Evolutionary conservation across 2,888 invertebrate genomes (phyloP).

Genomic region (Campopleginae sp.): DNA sequence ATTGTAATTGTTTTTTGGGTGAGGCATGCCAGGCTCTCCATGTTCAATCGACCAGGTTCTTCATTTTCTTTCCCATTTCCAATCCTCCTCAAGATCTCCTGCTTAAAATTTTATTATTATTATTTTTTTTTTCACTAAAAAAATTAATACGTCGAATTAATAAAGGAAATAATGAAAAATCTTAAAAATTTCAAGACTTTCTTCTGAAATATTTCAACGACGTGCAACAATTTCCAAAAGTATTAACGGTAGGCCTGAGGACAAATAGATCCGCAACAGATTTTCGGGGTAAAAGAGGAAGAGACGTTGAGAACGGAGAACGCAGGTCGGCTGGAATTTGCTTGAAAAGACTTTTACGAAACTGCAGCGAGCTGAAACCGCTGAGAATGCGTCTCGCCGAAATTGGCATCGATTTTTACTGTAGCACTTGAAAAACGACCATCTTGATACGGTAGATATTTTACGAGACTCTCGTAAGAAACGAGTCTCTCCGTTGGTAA

Average conservation of each 20-base stretch:
- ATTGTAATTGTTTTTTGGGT: not conserved
- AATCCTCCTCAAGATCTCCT: not conserved
- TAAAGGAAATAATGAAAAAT: not conserved
- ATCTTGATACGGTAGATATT: not conserved
- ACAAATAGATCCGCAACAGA: not conserved
- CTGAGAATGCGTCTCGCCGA: slow-evolving; percentile 25
- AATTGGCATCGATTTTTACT: slow-evolving; percentile 36
- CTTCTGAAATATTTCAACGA: no score
- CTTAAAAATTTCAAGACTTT: not conserved
- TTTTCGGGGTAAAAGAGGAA: not conserved
- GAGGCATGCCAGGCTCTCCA: not conserved
- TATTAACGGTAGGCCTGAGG: not conserved
- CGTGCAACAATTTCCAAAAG: not conserved
- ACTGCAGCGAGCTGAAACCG: slow-evolving; percentile 21
- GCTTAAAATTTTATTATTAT: not conserved
- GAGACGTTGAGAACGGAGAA: not conserved
- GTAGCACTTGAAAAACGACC: slow-evolving; percentile 13
- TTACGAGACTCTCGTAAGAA: not conserved
- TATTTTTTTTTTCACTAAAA: not conserved
- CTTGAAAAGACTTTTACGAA: slow-evolving; percentile 1
- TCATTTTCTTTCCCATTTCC: not conserved
- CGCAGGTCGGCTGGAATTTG: not conserved
- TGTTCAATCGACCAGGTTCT: not conserved
- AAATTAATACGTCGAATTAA: not conserved
- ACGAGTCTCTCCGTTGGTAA: not conserved